A percentile compares a stretch with the other conserved stretches of the same genome.
phyloP scores from a whole-genome alignment of 2,888 invertebrate species.

The Pseudococcus longispinus region DNA sequence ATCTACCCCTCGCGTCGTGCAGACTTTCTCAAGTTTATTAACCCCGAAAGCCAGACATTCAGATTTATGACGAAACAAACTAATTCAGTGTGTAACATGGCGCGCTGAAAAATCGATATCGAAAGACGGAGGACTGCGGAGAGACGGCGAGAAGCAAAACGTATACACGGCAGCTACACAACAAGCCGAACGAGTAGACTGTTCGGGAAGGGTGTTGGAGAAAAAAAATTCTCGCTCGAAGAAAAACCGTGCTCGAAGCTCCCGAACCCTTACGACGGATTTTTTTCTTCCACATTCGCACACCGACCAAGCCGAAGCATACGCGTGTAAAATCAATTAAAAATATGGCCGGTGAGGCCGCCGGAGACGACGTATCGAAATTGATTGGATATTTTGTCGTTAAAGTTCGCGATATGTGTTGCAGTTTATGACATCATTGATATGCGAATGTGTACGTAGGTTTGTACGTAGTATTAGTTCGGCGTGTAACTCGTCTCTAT shows the following conservation, averaged over 20 bases:
- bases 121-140: neutral
- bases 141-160: neutral
- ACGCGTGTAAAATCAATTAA: constrained; percentile 1
- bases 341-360: neutral
- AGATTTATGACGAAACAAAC: constrained; percentile 39
- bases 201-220: neutral
- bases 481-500: neutral
- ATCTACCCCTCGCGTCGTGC: neutral
- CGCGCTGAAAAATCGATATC: constrained; percentile 10
- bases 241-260: too few relatives aligned
- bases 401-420: constrained; percentile 2
- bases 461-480: neutral
- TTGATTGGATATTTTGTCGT: constrained; percentile 21
- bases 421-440: constrained; percentile 19
- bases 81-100: constrained; percentile 43
- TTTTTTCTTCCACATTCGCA: neutral
- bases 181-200: constrained; percentile 20
- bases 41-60: constrained; percentile 41
- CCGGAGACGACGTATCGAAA: neutral
- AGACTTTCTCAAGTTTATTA: constrained; percentile 16
- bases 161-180: constrained; percentile 8
- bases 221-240: neutral
- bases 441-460: neutral
- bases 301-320: neutral
- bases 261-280: neutral